Base-by-base conservation (phyloP, 2,888 invertebrate species). In the Glyphotaelius pellucidus region DNA sequence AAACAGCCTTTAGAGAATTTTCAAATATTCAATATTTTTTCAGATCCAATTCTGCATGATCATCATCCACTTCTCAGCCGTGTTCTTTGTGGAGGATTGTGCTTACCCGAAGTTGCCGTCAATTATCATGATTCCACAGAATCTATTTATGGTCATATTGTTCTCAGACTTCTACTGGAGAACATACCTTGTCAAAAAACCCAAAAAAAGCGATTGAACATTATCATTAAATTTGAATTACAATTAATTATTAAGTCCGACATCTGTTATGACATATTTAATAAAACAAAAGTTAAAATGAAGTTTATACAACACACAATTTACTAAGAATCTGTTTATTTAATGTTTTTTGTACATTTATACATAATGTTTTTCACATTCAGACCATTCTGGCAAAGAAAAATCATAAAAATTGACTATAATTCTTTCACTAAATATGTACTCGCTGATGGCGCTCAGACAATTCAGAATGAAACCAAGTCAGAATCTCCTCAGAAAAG, bases 151-250 rank as follows among this genome's bases (percentile, higher is more conserved):
- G 96, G 95, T 97, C 14, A 94, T 96, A n/a, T 95, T 98, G 38
- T 98, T 98, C 94, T 94, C 95, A 9, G 97, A 97, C 93, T 98
- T 98, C 95, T 98, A 98, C 94, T 96, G 96, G 93, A 96, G 96
- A 90, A 94, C 97, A 0, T 98, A 98, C 94, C 42, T 91, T 30
- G 38, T 86, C 14, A 92, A 92, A 84, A 92, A 90, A 90, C 30
- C 87, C 35, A 90, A 81, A 79, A 91, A 91, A 67, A 85, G 79
- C 86, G 83, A 92, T 47, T 91, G 89, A 80, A 12, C 12, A 31
- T 81, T 81, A 81, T 5, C n/a, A 67, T 9, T 67, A n/a, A 67
- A 67, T n/a, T n/a, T 67, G 9, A 67, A 25, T 25, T 9, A 67
- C 7, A 67, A 67, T 67, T 9, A 25, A 9, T 67, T 67, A n/a